phyloP scores from a whole-genome alignment of 2,888 invertebrate species.

The Chrysina gloriosa region DNA sequence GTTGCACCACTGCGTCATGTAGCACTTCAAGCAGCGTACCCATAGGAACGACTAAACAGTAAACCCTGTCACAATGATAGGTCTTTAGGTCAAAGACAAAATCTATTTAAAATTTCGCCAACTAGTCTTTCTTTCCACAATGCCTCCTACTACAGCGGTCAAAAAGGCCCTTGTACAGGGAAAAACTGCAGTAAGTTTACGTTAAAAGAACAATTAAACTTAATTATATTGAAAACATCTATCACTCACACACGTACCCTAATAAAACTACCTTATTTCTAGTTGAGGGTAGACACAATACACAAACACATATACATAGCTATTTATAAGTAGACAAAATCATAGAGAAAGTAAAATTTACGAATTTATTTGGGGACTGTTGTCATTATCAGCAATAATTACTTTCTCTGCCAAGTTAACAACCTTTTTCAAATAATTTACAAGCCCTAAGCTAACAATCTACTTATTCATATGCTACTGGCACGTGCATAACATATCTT shows the following conservation, averaged over 20 bases:
- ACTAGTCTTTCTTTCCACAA: conserved; percentile 40
- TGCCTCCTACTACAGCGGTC: conserved; percentile 50
- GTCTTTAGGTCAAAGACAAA: conserved; percentile 22
- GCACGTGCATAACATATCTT: conserved; percentile 5
- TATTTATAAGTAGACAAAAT: not conserved
- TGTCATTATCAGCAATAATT: not conserved
- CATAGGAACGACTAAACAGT: conserved; percentile 45
- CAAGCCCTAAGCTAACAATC: not conserved
- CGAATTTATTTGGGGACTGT: not conserved
- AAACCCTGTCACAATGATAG: conserved; percentile 44
- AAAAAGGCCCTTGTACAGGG: conserved; percentile 45
- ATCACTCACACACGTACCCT: not conserved
- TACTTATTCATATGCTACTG: conserved; percentile 19
- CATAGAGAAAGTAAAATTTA: not conserved
- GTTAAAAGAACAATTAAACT: not conserved
- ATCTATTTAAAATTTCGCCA: conserved; percentile 7
- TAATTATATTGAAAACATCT: not conserved
- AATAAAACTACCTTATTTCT: conserved; percentile 29
- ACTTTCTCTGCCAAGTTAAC: not conserved
- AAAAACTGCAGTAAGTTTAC: conserved; percentile 44
- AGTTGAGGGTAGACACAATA: not conserved
- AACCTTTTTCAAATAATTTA: not conserved
- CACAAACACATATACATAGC: conserved; percentile 19
- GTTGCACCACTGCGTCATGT: too few relatives aligned
- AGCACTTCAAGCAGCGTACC: conserved; percentile 31